Base-by-base conservation (phyloP, 2,888 invertebrate genomes). In the Ceraclea dissimilis region DNA sequence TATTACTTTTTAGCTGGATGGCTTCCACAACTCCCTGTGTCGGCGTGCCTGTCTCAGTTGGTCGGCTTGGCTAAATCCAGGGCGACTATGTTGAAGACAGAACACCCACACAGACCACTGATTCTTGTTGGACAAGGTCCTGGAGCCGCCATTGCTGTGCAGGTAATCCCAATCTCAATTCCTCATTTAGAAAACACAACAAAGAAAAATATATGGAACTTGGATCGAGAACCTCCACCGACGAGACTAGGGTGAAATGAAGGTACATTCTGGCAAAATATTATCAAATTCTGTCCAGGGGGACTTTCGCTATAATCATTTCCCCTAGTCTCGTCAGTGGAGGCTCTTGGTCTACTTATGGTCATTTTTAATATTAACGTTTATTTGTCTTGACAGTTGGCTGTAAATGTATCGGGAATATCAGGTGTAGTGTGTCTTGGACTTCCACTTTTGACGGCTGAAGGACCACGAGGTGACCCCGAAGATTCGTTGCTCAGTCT, bases 401-500 rank as follows among this genome's bases (percentile, higher is more conserved):
- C 61, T 1, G 58, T 60, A 1, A 62, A 49, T 21, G 51, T 61
- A n/a, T 17, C 52, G 2, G 62, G 73, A 21, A 79, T 84, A 11
- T 75, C 78, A 33, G 86, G 85, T 16, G 78, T 84, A 43, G 77
- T 87, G 60, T 84, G 85, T 67, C 73, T 86, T 57, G 86, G 86
- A 46, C 86, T 87, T 67, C 84, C 87, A 46, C 76, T 84, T 63
- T 74, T 75, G 52, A 83, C 84, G 18, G 79, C 83, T 0, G 83
- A 81, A 67, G 88, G 86, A 16, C 75, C 76, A 63, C 71, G 86
- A 60, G 85, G 83, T 57, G 76, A 80, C 62, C 77, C 82, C 1
- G 84, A 84, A 63, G 86, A 86, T 65, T 75, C 77, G 16, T 69
- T 86, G 44, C 68, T 80, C 60, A 82, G 81, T 58, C 69, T 79